Base-by-base conservation (phyloP, 37 sponge, comb jelly and placozoan species). In the Spongilla lacustris region DNA sequence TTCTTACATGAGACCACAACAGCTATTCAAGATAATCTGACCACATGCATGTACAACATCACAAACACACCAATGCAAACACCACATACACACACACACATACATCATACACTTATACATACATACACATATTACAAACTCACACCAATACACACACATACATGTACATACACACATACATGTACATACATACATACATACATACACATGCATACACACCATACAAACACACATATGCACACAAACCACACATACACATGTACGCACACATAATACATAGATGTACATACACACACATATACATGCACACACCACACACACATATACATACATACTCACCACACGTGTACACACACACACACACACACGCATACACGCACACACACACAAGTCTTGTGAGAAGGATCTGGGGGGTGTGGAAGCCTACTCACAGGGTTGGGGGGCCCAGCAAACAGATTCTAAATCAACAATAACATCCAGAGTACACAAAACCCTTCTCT, bases 121-220 rank as follows among this genome's bases (percentile, higher is more conserved):
- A 25, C 71, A 69, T 41, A 41, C 25, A 27, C 23, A 33, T 24
- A 31, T 17, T n/a, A n/a, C n/a, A n/a, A n/a, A n/a, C n/a, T 46
- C 46, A 46, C 46, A 23, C 6, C 33, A 80, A 34, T 14, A 49
- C 4, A 25, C 84, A 76, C 76, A 31, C 24, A 38, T 4, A 24
- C 67, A 78, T 17, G 77, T 8, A 78, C 25, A 27, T 25, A 33
- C 33, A 31, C 14, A 75, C 32, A 29, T 31, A 31, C 84, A 83
- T 17, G 10, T 24, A 72, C 75, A 46, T 75, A 83, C 67, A 83
- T 75, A 83, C 32, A 83, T 75, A 83, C 66, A 72, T 66, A 73
- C 66, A 73, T 75, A 83, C 46, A 75, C 34, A 75, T 30, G 35
- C 34, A 33, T 30, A 75, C 76, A 66, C 24, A 46, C n/a, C 22